Conservation (phyloP, 2,888 invertebrate genomes). For the Tetrapedia diversipes region DNA sequence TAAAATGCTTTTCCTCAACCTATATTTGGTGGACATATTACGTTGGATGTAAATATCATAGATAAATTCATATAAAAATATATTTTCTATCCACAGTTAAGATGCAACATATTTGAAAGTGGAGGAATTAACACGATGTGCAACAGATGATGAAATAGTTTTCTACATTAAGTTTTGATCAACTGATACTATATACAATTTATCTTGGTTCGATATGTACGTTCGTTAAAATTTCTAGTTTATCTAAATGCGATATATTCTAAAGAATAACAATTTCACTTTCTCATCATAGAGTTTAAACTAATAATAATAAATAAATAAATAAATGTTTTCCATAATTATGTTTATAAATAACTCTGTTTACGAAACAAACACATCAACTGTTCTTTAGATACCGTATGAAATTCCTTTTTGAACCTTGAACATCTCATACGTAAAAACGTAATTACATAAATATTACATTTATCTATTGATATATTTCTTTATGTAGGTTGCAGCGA, state of each 20-base stretch:
- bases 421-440: not conserved
- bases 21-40: slow-evolving; percentile 2
- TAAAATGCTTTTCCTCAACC: slow-evolving; percentile 8
- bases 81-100: not conserved
- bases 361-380: not conserved
- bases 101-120: slow-evolving; percentile 1
- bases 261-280: too few relatives aligned
- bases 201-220: slow-evolving; percentile 36
- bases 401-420: not conserved
- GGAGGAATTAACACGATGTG: not conserved
- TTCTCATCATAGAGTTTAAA: too few relatives aligned
- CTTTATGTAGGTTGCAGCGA: not conserved
- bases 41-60: not conserved
- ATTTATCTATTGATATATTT: not conserved
- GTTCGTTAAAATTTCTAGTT: not conserved
- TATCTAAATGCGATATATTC: not conserved
- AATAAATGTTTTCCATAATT: too few relatives aligned
- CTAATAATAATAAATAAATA: too few relatives aligned
- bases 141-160: slow-evolving; percentile 46
- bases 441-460: too few relatives aligned
- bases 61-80: slow-evolving; percentile 23
- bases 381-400: not conserved
- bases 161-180: not conserved
- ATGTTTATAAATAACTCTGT: too few relatives aligned
- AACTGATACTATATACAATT: not conserved